Conservation (phyloP, 2,797 vertebrate species). For the Enteromius argenteus region DNA sequence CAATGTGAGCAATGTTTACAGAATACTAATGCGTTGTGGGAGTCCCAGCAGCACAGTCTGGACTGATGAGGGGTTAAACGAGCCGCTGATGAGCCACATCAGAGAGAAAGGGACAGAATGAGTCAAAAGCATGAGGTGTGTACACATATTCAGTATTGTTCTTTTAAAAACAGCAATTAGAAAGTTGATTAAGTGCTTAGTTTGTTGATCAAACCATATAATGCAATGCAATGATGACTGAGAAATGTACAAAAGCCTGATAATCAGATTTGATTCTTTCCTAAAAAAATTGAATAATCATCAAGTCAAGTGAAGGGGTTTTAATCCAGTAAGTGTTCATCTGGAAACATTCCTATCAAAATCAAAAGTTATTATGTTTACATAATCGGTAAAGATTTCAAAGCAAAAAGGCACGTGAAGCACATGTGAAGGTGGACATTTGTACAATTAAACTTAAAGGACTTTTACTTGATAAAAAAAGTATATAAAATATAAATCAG, state of each 20-base stretch:
- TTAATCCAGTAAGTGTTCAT: no score
- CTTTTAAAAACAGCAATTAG: no score
- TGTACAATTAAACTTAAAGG: no score
- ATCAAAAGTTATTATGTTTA: neutral
- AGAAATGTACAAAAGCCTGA: no score
- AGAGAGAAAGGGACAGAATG: constrained; percentile 5
- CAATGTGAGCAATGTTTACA: neutral
- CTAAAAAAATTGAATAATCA: neutral
- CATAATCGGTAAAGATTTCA: neutral
- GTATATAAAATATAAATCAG: neutral
- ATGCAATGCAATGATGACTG: no score
- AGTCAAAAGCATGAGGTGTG: neutral
- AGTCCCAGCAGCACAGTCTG: constrained; percentile 27
- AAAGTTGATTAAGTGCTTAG: neutral
- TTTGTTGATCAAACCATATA: no score
- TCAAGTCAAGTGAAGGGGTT: neutral
- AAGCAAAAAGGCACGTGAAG: neutral
- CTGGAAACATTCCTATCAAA: no score
- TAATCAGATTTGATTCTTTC: neutral
- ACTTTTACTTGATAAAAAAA: no score
- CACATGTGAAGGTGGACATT: neutral
- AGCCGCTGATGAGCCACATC: constrained; percentile 54
- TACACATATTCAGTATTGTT: neutral
- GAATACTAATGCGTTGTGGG: constrained; percentile 48
- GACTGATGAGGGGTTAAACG: constrained; percentile 51